These are phyloP conservation scores for Protonibea diacanthus DNA, from an alignment of 2,797 vertebrate species.

Conservation along the genomic window DNA sequence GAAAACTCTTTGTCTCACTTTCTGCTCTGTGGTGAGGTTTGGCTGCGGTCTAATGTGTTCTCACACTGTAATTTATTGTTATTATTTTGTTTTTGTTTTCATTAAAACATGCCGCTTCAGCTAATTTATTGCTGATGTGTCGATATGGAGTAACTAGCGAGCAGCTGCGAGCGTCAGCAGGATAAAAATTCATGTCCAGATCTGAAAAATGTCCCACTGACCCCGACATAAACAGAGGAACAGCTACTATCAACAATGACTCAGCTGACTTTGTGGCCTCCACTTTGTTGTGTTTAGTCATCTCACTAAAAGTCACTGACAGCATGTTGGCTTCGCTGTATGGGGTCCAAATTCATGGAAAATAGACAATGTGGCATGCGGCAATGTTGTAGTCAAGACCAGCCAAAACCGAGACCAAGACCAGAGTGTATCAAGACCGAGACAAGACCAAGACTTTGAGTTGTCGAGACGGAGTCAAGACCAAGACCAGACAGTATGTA, in stretches of 20 bases:
- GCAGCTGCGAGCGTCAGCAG: slow-evolving; percentile 23
- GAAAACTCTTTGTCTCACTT: background rate
- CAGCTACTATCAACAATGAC: background rate
- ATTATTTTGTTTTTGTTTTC: slow-evolving; percentile 10
- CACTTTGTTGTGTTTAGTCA: background rate
- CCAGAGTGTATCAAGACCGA: too few species aligned
- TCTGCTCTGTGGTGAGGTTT: slow-evolving; percentile 1
- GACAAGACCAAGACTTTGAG: too few species aligned
- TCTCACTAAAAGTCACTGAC: slow-evolving; percentile 1
- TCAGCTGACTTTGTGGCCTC: background rate
- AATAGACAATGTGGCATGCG: too few species aligned
- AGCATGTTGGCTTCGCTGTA: background rate
- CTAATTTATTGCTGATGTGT: slow-evolving; percentile 43
- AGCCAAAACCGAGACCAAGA: too few species aligned
- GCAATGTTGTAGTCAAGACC: too few species aligned
- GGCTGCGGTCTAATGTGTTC: slow-evolving; percentile 7
- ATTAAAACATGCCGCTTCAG: slow-evolving; percentile 37
- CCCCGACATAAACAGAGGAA: background rate
- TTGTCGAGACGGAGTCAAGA: too few species aligned
- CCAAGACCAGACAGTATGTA: too few species aligned
- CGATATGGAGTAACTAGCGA: slow-evolving; percentile 15
- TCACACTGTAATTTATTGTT: slow-evolving; percentile 24
- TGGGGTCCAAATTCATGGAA: too few species aligned
- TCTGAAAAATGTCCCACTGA: background rate
- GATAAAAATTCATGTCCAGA: background rate